phyloP scores from a whole-genome alignment of 1,140 invertebrate species.

The Lasioglossum albipes region DNA sequence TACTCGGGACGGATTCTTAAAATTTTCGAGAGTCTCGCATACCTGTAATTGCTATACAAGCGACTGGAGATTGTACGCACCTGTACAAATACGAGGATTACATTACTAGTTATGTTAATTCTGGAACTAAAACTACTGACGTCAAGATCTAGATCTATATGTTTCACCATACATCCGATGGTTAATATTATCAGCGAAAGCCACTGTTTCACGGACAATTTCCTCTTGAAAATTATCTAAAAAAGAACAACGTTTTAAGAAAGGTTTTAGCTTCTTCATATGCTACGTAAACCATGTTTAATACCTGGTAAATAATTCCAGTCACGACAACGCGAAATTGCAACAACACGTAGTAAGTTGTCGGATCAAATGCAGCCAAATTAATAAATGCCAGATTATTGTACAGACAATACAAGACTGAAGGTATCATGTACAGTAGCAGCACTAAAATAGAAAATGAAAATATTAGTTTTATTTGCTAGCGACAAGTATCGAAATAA shows the following conservation, averaged over 20 bases:
- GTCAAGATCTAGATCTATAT: slow-evolving; percentile 83
- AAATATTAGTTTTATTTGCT: too few species aligned
- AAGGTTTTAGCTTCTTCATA: background rate
- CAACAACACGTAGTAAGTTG: slow-evolving; percentile 95
- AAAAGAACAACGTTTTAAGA: slow-evolving; percentile 64
- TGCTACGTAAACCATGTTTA: background rate
- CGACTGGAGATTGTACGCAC: slow-evolving; percentile 65
- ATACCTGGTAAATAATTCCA: slow-evolving; percentile 94
- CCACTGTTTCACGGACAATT: slow-evolving; percentile 92
- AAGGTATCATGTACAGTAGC: slow-evolving; percentile 93
- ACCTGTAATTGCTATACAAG: background rate
- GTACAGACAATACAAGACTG: slow-evolving; percentile 95
- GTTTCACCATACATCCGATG: slow-evolving; percentile 94
- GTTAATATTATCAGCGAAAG: slow-evolving; percentile 92
- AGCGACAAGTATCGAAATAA: too few species aligned
- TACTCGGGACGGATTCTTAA: too few species aligned
- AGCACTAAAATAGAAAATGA: slow-evolving; percentile 82
- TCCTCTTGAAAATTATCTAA: slow-evolving; percentile 92
- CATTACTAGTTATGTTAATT: slow-evolving; percentile 84
- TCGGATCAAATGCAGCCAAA: slow-evolving; percentile 94
- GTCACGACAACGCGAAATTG: slow-evolving; percentile 96
- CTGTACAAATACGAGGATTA: slow-evolving; percentile 86
- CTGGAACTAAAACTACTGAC: slow-evolving; percentile 70
- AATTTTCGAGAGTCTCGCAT: too few species aligned
- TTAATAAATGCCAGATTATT: slow-evolving; percentile 97